These are phyloP conservation scores for Cyphomyrmex costatus DNA, from an alignment of 1,140 invertebrate genomes.

Conservation along the genomic window DNA sequence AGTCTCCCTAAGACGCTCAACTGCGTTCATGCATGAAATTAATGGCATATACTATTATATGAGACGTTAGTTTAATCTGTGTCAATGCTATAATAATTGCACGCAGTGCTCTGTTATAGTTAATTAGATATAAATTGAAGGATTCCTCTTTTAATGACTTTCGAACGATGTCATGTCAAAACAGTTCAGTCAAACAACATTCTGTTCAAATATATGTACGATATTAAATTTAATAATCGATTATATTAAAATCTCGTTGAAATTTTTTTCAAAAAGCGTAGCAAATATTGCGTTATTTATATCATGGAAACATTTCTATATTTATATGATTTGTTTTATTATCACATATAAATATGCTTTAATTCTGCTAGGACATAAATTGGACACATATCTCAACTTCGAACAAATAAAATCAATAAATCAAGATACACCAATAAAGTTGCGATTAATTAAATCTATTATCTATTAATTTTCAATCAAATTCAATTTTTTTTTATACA, in stretches of 20 bases:
- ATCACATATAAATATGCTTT: background rate
- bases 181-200: background rate
- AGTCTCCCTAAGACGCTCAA: background rate
- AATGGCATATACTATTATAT: slow-evolving; percentile 18
- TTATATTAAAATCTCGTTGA: background rate
- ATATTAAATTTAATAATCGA: background rate
- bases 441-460: background rate
- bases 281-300: background rate
- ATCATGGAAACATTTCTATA: background rate
- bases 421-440: background rate
- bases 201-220: background rate
- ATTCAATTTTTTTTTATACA: background rate
- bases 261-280: background rate
- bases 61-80: slow-evolving; percentile 26
- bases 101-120: background rate
- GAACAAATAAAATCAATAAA: background rate
- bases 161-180: background rate
- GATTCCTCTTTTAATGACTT: background rate
- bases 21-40: slow-evolving; percentile 16
- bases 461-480: slow-evolving; percentile 5
- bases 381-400: background rate
- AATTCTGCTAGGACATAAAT: background rate
- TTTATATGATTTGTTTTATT: background rate
- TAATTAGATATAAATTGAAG: background rate
- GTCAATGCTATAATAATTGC: slow-evolving; percentile 37